Base-by-base conservation (phyloP, 2,888 invertebrate species). In the Theretra japonica region DNA sequence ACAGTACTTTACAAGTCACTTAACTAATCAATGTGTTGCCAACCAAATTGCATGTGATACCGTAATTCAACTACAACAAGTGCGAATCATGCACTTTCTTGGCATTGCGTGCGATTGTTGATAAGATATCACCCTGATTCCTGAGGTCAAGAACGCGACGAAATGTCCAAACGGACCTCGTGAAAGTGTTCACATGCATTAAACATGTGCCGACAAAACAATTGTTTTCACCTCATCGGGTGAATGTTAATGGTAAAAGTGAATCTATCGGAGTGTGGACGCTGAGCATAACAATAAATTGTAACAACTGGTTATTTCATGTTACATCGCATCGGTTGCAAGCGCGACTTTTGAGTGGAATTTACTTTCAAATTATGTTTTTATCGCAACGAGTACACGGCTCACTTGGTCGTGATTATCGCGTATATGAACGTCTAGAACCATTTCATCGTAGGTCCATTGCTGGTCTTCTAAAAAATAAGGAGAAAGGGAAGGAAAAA, bases 181-280 rank as follows among this genome's bases (percentile, higher is more conserved):
- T 78, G 86, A 86, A 87, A 86, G 86, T 85, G 73, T 72, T 74
- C 75, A 70, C 75, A 75, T 79, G 80, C 77, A 78, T 78, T 77
- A 82, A 79, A 82, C 81, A 79, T 77, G 77, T 73, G 76, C 78
- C 75, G 76, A 81, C 79, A 82, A 82, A 86, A 83, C 84, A 82
- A 92, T 91, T 90, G 91, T 92, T 91, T 92, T 92, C 92, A 87
- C 91, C 83, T 74, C 80, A 82, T 87, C 83, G 86, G 86, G 86
- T 86, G 92, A 87, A 90, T 90, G 84, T 79, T 85, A 88, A 88
- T 86, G 84, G 90, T 89, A 91, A 92, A 90, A 91, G 90, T 90
- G 88, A 88, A 84, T 82, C 81, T 79, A 76, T 57, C 68, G 62
- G 72, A 74, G 76, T 76, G 77, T 74, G 71, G 74, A 50, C 50